These are phyloP conservation scores for Eutolmus rufibarbis DNA, from an alignment of 2,888 invertebrate species.

Conservation along the genomic window DNA sequence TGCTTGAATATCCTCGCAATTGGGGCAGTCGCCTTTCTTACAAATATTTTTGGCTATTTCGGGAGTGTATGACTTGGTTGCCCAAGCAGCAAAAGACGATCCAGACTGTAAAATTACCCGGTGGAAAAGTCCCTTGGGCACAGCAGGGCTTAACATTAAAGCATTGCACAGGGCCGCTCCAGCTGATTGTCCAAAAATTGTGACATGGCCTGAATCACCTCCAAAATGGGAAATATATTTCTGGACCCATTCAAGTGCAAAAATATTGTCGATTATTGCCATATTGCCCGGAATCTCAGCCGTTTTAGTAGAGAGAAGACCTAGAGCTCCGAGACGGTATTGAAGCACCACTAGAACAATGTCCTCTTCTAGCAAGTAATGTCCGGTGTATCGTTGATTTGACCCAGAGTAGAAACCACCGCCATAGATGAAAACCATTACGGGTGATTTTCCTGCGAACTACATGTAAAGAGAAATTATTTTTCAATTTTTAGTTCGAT, in stretches of 20 bases:
- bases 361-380: conserved; percentile 63
- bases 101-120: conserved; percentile 66
- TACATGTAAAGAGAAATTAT: neutral
- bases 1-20: conserved; percentile 49
- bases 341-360: conserved; percentile 64
- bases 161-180: conserved; percentile 64
- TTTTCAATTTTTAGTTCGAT: neutral
- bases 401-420: conserved; percentile 62
- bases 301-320: conserved; percentile 64
- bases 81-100: conserved; percentile 64
- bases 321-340: conserved; percentile 65
- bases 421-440: conserved; percentile 63
- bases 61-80: conserved; percentile 60
- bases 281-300: conserved; percentile 66
- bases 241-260: conserved; percentile 66
- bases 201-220: conserved; percentile 64
- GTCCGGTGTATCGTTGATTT: conserved; percentile 58
- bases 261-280: conserved; percentile 64
- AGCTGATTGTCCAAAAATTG: conserved; percentile 67
- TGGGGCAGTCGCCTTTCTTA: conserved; percentile 52
- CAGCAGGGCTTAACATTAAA: conserved; percentile 62
- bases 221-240: conserved; percentile 64
- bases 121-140: conserved; percentile 59
- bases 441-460: conserved; percentile 53
- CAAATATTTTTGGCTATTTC: conserved; percentile 56